phyloP scores from a whole-genome alignment of 2,797 vertebrate genomes.

The Sebastolobus altivelis region DNA sequence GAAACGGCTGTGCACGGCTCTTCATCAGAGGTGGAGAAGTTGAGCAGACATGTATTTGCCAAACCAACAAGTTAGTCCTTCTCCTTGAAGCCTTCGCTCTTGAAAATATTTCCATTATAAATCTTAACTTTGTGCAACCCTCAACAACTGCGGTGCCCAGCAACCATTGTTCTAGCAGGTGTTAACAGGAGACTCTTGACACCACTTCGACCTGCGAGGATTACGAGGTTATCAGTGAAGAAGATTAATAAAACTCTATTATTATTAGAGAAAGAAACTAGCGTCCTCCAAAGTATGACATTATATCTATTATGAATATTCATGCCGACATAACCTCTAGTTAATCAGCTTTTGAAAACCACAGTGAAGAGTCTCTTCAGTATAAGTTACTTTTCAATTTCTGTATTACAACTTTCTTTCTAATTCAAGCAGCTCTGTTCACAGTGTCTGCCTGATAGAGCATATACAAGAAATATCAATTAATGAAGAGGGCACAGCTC shows the following conservation, averaged over 20 bases:
- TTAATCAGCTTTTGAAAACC: background rate
- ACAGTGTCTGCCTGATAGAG: background rate
- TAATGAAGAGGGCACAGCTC: background rate
- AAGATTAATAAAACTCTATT: background rate
- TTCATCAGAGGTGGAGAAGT: background rate
- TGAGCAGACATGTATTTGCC: background rate
- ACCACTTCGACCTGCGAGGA: background rate
- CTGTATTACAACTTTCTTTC: too few relatives aligned
- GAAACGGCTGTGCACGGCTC: background rate
- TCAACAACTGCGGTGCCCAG: background rate
- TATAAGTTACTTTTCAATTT: background rate
- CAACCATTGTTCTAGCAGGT: background rate
- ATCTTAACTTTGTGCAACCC: background rate
- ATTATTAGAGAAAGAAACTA: background rate
- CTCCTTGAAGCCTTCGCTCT: background rate
- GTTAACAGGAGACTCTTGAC: background rate
- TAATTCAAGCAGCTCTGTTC: background rate
- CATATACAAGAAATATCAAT: background rate
- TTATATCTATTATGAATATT: background rate
- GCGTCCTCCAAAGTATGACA: background rate
- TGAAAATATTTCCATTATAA: background rate
- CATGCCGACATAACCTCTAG: background rate
- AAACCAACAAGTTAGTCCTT: background rate
- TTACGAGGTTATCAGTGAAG: background rate
- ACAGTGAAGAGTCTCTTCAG: background rate